Evolutionary conservation across 2,888 invertebrate genomes (phyloP).

Genomic region (Amphipoea lucens): DNA sequence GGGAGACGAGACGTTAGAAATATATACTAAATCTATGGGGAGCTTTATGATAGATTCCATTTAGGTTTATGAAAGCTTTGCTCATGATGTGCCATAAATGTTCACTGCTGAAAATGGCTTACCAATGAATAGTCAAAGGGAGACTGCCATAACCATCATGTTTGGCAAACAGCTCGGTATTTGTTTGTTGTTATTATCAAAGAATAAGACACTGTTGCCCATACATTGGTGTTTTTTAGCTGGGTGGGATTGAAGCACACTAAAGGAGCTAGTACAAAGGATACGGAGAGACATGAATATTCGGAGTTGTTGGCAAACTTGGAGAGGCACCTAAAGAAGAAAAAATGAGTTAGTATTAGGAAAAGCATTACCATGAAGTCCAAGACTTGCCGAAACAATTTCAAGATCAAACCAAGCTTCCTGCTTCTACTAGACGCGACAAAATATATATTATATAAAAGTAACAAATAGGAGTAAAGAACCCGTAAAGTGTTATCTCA

Average conservation of each 20-base stretch:
- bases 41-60: not conserved
- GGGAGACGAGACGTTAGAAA: not conserved
- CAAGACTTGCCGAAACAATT: not conserved
- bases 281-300: not conserved
- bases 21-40: not conserved
- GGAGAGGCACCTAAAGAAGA: not conserved
- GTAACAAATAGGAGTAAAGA: conserved; percentile 41
- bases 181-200: not conserved
- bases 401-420: conserved; percentile 32
- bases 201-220: not conserved
- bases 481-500: conserved; percentile 47
- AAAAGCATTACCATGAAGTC: not conserved
- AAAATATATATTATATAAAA: conserved; percentile 28
- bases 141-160: not conserved
- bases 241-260: not conserved
- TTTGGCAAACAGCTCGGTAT: not conserved
- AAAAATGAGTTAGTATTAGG: not conserved
- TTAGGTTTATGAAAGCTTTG: not conserved
- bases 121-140: not conserved
- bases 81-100: not conserved
- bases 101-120: not conserved
- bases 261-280: not conserved
- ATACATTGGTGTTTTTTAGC: not conserved
- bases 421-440: conserved; percentile 6
- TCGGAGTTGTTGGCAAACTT: not conserved